phyloP scores from a whole-genome alignment of 1,140 invertebrate species.

The Zaprionus davidi region DNA sequence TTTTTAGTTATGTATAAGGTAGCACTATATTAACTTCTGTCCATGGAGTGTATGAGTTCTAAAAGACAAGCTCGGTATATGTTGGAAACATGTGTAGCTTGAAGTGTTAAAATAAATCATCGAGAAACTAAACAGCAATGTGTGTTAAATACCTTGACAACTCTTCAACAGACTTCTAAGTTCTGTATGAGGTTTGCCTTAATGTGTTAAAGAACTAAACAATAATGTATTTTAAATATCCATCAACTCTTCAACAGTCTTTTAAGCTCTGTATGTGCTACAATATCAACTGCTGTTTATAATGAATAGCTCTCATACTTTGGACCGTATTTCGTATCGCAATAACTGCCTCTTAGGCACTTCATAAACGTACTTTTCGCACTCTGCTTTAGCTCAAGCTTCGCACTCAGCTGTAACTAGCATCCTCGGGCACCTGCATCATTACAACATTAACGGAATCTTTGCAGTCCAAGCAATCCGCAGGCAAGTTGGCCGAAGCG shows the following conservation, averaged over 20 bases:
- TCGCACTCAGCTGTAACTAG: neutral
- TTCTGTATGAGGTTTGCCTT: neutral
- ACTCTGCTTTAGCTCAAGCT: neutral
- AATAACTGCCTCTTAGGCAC: neutral
- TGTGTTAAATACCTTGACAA: neutral
- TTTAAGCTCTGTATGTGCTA: no score
- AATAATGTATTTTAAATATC: no score
- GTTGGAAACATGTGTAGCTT: neutral
- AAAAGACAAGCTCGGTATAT: neutral
- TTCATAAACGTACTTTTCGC: neutral
- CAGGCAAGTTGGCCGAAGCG: conserved; percentile 34
- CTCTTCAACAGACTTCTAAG: neutral
- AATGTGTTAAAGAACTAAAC: no score
- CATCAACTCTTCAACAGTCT: no score
- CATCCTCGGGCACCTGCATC: neutral
- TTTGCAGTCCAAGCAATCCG: conserved; percentile 2
- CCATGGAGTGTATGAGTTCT: no score
- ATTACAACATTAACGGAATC: conserved; percentile 28
- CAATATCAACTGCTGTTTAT: neutral
- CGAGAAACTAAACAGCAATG: no score
- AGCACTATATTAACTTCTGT: neutral
- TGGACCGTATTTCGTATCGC: no score
- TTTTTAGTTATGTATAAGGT: neutral
- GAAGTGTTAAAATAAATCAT: neutral
- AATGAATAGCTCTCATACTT: no score